Conservation (phyloP, 1,140 invertebrate species). For the Pogonomyrmex californicus region DNA sequence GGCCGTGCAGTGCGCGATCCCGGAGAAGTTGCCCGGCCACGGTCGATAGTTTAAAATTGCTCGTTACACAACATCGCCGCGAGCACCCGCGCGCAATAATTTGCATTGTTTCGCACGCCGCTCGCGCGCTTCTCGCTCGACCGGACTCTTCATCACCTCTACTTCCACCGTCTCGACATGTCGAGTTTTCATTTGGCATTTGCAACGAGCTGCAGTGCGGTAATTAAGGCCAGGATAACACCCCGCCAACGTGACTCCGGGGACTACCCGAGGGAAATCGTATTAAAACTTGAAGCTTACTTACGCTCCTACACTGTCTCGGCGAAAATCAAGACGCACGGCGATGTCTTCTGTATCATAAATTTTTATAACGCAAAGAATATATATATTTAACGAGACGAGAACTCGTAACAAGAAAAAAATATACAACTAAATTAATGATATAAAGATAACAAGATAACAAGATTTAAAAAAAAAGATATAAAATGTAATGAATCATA, state of each 20-base stretch:
- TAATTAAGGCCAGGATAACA: slow-evolving; percentile 49
- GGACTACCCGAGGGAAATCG: background rate
- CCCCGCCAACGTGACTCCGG: slow-evolving; percentile 13
- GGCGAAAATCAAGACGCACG: background rate
- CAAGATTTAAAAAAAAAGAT: background rate
- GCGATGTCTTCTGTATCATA: background rate
- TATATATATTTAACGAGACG: background rate
- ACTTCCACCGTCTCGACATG: background rate
- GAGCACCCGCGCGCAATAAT: slow-evolving; percentile 1
- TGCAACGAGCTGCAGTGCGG: slow-evolving; percentile 7
- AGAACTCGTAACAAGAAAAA: background rate
- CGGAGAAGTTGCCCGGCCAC: background rate
- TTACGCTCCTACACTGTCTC: background rate
- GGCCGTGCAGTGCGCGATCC: background rate
- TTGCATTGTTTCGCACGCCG: slow-evolving; percentile 32
- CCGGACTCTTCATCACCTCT: background rate
- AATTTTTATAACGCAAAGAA: background rate
- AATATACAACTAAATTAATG: background rate
- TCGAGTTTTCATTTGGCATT: slow-evolving; percentile 37
- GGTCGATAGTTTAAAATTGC: slow-evolving; percentile 38
- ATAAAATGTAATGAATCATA: background rate
- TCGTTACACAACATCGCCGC: slow-evolving; percentile 30
- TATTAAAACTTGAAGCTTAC: slow-evolving; percentile 12
- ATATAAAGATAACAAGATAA: background rate
- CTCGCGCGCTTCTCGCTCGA: background rate